Conservation (phyloP, 2,888 invertebrate genomes). For the Drosophila borealis region DNA sequence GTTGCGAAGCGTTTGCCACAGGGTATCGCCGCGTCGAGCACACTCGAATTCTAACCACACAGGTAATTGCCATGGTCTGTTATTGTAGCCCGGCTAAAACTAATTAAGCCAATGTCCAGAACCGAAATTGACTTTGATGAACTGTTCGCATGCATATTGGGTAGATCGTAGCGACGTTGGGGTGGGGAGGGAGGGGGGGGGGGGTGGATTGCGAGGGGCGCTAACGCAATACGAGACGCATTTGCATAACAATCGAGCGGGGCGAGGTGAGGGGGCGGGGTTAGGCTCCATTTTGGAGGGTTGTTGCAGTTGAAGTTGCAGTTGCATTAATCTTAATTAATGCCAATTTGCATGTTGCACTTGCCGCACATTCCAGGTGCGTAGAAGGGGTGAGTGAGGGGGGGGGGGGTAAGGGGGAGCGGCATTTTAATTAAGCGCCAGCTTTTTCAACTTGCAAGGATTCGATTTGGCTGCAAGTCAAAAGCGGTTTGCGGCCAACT, state of each 20-base stretch:
- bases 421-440: constrained; percentile 39
- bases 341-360: constrained; percentile 16
- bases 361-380: constrained; percentile 6
- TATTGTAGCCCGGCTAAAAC: constrained; percentile 35
- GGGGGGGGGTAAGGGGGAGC: background rate
- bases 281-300: background rate
- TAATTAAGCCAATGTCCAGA: constrained; percentile 48
- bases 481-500: background rate
- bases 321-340: constrained; percentile 50
- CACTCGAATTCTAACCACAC: background rate
- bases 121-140: constrained; percentile 41
- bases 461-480: constrained; percentile 33
- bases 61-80: background rate
- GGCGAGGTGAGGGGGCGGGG: background rate
- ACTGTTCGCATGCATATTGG: constrained; percentile 7
- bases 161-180: background rate
- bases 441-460: constrained; percentile 36
- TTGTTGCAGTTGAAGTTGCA: constrained; percentile 24
- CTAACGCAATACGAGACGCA: constrained; percentile 33
- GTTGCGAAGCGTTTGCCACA: background rate
- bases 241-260: constrained; percentile 42
- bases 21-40: background rate
- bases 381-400: too few species aligned
- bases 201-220: background rate
- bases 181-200: too few species aligned